phyloP scores from a whole-genome alignment of 2,113 vertebrate species.

The Lophura nycthemera region DNA sequence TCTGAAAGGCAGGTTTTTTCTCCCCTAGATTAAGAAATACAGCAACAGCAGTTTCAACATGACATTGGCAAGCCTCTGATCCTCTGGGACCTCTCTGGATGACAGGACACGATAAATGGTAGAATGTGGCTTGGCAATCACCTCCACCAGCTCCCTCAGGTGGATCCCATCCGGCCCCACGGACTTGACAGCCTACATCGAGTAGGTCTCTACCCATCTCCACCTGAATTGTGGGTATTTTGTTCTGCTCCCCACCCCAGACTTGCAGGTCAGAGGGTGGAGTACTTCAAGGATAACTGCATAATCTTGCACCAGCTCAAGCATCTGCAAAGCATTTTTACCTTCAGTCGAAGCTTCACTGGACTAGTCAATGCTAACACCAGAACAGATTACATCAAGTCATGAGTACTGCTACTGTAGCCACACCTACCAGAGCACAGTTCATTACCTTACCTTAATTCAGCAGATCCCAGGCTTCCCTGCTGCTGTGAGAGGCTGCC shows the following conservation, averaged over 20 bases:
- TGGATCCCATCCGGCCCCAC: too few species aligned
- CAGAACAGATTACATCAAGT: background rate
- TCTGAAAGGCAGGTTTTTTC: background rate
- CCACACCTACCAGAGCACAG: rapidly evolving
- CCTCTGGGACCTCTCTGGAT: too few species aligned
- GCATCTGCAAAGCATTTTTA: background rate
- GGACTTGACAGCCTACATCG: too few species aligned
- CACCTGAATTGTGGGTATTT: too few species aligned
- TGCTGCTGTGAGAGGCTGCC: background rate
- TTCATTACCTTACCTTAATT: background rate
- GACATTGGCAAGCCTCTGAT: too few species aligned
- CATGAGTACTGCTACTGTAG: background rate
- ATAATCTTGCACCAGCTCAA: rapidly evolving
- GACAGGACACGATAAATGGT: too few species aligned
- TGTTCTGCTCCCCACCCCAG: too few species aligned
- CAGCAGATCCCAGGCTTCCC: background rate
- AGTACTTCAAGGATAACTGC: too few species aligned
- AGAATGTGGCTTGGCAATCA: too few species aligned
- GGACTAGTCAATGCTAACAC: background rate
- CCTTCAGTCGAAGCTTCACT: background rate
- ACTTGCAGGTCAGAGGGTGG: too few species aligned
- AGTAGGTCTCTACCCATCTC: too few species aligned
- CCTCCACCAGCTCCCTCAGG: too few species aligned
- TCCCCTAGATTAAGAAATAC: background rate
- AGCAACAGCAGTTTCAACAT: rapidly evolving